phyloP scores from a whole-genome alignment of 1,140 invertebrate species.

The Diplogasteroides magnus region DNA sequence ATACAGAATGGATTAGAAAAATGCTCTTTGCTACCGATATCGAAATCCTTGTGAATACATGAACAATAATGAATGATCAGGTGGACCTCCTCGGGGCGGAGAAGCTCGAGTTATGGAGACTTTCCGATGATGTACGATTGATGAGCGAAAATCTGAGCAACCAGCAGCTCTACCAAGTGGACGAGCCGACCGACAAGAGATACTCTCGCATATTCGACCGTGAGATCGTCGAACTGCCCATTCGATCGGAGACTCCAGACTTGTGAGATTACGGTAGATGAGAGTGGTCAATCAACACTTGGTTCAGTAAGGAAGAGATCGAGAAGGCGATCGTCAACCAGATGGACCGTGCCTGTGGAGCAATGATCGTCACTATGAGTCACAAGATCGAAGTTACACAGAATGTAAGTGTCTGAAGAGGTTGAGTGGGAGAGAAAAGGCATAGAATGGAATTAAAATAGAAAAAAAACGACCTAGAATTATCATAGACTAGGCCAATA shows the following conservation, averaged over 20 bases:
- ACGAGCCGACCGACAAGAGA: slow-evolving; percentile 16
- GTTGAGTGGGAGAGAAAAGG: neutral
- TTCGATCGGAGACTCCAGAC: neutral
- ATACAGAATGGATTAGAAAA: too few species aligned
- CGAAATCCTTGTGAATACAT: too few species aligned
- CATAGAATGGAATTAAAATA: neutral
- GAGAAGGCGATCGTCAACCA: slow-evolving; percentile 9
- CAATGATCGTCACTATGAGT: slow-evolving; percentile 19
- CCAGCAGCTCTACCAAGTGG: slow-evolving; percentile 13
- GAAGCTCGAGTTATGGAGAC: slow-evolving; percentile 17
- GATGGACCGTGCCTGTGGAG: slow-evolving; percentile 20
- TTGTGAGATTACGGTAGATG: too few species aligned
- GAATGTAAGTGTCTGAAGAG: neutral
- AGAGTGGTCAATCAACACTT: too few species aligned
- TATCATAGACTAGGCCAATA: too few species aligned
- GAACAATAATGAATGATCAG: too few species aligned
- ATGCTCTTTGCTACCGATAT: too few species aligned
- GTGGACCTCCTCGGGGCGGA: slow-evolving; percentile 20
- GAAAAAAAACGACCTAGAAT: too few species aligned
- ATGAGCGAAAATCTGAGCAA: slow-evolving; percentile 10
- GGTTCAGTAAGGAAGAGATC: slow-evolving; percentile 2
- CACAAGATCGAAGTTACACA: neutral
- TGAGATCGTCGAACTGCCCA: slow-evolving; percentile 10
- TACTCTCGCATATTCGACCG: slow-evolving; percentile 20
- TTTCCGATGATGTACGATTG: neutral